phyloP scores from a whole-genome alignment of 2,888 invertebrate species.

The Chrysina gloriosa region DNA sequence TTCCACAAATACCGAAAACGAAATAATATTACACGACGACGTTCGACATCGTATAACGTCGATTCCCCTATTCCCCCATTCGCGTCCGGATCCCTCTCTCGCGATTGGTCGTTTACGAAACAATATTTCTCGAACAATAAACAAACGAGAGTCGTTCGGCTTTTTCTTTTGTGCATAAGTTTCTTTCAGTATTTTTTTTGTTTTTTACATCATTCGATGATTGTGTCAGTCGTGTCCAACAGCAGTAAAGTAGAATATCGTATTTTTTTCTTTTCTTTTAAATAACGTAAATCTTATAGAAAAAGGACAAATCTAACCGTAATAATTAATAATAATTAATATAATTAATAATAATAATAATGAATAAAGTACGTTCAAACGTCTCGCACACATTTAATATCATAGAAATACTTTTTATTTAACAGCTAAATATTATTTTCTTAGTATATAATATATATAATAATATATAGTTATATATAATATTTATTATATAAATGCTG shows the following conservation, averaged over 20 bases:
- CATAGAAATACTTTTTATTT: slow-evolving; percentile 63
- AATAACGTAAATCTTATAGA: slow-evolving; percentile 56
- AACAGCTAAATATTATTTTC: slow-evolving; percentile 61
- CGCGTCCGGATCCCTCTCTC: too few species aligned
- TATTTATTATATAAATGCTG: slow-evolving; percentile 62
- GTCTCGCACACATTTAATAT: slow-evolving; percentile 59
- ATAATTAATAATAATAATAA: slow-evolving; percentile 7
- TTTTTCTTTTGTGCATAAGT: not conserved
- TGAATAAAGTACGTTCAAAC: slow-evolving; percentile 55
- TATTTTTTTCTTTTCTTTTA: slow-evolving; percentile 50
- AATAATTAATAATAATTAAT: slow-evolving; percentile 46
- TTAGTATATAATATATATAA: slow-evolving; percentile 54
- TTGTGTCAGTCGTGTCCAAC: slow-evolving; percentile 57
- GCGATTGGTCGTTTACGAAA: too few species aligned
- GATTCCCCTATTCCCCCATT: too few species aligned
- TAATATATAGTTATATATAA: slow-evolving; percentile 54
- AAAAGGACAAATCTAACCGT: slow-evolving; percentile 60
- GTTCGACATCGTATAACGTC: too few species aligned
- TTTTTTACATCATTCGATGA: slow-evolving; percentile 57
- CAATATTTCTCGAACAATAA: too few species aligned
- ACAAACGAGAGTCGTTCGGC: not conserved
- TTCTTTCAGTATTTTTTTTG: slow-evolving; percentile 42
- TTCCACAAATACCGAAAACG: too few species aligned
- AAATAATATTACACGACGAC: too few species aligned
- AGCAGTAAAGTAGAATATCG: slow-evolving; percentile 57